Evolutionary conservation across 2,113 vertebrate genomes (phyloP).

Genomic region (Phyllostomus hastatus): DNA sequence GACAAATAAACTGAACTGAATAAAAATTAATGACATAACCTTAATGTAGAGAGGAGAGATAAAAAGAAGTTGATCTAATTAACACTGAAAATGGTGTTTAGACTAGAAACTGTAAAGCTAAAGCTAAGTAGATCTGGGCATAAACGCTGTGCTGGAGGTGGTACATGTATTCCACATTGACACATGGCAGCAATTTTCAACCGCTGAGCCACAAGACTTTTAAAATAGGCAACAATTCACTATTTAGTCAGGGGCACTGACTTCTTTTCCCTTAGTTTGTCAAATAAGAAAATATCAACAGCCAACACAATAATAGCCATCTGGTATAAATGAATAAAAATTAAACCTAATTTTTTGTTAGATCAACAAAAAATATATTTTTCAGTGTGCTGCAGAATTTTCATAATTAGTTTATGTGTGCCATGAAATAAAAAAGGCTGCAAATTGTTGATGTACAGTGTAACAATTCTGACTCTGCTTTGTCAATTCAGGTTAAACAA

Average conservation of each 20-base stretch:
- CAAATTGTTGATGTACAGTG: background rate
- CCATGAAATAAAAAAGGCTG: background rate
- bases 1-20: background rate
- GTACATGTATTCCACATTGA: background rate
- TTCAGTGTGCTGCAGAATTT: background rate
- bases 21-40: background rate
- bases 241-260: background rate
- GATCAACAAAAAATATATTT: background rate
- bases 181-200: background rate
- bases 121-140: background rate
- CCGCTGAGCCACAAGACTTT: background rate
- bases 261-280: background rate
- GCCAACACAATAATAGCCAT: background rate
- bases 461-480: background rate
- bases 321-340: background rate
- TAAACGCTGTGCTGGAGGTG: background rate
- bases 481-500: background rate
- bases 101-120: background rate
- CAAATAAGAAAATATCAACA: background rate
- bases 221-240: background rate
- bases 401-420: background rate
- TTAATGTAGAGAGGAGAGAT: background rate
- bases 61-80: background rate
- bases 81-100: background rate
- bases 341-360: background rate